Evolutionary conservation across 2,113 vertebrate genomes (phyloP), one percentile per base, ranked within the genome.

Genomic region (Picathartes gymnocephalus): DNA sequence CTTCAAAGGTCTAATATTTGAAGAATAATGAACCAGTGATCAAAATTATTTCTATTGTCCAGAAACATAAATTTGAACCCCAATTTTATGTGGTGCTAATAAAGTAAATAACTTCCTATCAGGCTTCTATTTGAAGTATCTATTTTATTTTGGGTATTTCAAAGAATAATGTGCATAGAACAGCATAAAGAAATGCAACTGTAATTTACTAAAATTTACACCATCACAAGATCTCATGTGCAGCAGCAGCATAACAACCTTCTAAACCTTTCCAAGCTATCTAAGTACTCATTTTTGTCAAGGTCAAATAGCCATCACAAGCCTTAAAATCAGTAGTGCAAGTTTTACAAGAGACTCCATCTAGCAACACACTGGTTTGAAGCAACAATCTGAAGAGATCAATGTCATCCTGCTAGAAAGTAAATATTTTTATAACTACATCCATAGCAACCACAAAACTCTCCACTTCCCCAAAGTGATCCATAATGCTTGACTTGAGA

Each of bases 361-460:
- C 74, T 73, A 94, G 74, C 56, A 92, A 64, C 44, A 62, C 15
- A n/a, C 20, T 58, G 40, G 40, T 71, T 40, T 68, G 90, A 94
- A 42, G 85, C 79, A 96, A 60, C 51, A 56, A n/a, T 31, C 33
- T 82, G 58, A 82, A 93, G 51, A 40, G 85, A 90, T 74, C 79
- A 78, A 48, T 84, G 57, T 40, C 31, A 60, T 86, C 28, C 5
- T 64, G 45, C 35, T 78, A 86, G 51, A 96, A 95, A 90, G 93
- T 50, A 94, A 95, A 90, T 88, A 94, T 91, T 96, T 95, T 72
- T 91, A 76, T 68, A 90, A 90, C 81, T 35, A 76, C 45, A 84
- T 77, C 92, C 92, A 96, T 66, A 81, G 93, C 81, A 96, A 97
- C 95, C 87, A 85, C 79, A 90, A 86, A 91, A 93, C 69, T 85